Evolutionary conservation across 1,140 invertebrate genomes (phyloP).

Genomic region (Drosophila ercepeae): DNA sequence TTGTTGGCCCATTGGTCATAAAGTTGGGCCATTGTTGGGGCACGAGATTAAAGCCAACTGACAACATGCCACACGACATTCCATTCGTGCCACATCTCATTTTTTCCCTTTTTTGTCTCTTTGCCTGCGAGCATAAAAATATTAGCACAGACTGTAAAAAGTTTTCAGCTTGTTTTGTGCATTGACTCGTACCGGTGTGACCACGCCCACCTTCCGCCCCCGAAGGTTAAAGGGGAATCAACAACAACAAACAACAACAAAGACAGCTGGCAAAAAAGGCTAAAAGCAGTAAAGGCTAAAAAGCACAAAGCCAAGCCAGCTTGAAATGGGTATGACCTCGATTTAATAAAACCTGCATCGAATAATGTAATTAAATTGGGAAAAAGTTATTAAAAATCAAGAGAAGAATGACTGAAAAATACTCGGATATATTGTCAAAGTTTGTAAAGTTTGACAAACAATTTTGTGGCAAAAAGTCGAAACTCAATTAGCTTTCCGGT

Average conservation of each 20-base stretch:
- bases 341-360: background rate
- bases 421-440: too few species aligned
- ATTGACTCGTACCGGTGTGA: constrained; percentile 13
- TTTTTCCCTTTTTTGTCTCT: constrained; percentile 6
- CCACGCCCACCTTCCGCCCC: constrained; percentile 12
- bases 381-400: too few species aligned
- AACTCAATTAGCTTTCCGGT: too few species aligned
- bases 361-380: background rate
- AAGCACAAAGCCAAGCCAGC: background rate
- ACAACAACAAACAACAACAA: constrained; percentile 18
- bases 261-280: constrained; percentile 16
- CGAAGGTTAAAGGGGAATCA: background rate
- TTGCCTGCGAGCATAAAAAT: constrained; percentile 52
- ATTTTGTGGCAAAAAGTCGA: too few species aligned
- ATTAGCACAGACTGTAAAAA: constrained; percentile 65
- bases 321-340: background rate
- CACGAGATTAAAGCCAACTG: constrained; percentile 12
- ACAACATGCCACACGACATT: constrained; percentile 11
- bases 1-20: constrained; percentile 38
- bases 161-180: constrained; percentile 43
- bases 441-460: too few species aligned
- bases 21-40: constrained; percentile 59
- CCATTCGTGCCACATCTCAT: constrained; percentile 13
- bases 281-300: background rate
- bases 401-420: background rate